Evolutionary conservation across 2,888 invertebrate genomes (phyloP).

Genomic region (Melanophora roralis): DNA sequence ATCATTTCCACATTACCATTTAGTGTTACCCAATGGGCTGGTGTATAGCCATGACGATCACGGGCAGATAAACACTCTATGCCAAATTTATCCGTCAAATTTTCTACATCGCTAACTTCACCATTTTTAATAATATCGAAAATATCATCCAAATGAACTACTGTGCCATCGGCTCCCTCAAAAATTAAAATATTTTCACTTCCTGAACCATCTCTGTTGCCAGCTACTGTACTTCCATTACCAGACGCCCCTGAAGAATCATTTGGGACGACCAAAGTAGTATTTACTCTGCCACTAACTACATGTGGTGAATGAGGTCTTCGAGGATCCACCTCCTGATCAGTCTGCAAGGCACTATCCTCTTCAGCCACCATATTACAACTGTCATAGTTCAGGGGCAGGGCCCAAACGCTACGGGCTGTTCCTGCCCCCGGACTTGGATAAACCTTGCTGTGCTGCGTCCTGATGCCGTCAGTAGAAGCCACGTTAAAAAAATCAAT

Average conservation of each 20-base stretch:
- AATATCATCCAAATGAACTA: constrained; percentile 81
- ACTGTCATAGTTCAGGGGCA: constrained; percentile 85
- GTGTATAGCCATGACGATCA: constrained; percentile 95
- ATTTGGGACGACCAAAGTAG: constrained; percentile 60
- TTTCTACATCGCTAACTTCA: constrained; percentile 89
- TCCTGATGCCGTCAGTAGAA: constrained; percentile 75
- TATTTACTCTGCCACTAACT: constrained; percentile 66
- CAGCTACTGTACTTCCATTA: constrained; percentile 14
- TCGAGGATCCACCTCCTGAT: constrained; percentile 74
- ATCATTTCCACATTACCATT: constrained; percentile 94
- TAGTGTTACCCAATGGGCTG: constrained; percentile 90
- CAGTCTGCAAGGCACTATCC: constrained; percentile 78
- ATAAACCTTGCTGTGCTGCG: constrained; percentile 81
- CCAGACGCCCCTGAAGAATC: constrained; percentile 26
- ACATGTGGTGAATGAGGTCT: constrained; percentile 71
- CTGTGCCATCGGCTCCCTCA: constrained; percentile 72
- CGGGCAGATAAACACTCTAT: constrained; percentile 86
- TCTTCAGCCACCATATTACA: constrained; percentile 87
- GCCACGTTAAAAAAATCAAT: constrained; percentile 76
- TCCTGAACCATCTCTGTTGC: constrained; percentile 52
- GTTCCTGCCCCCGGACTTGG: constrained; percentile 87
- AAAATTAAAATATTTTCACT: constrained; percentile 73
- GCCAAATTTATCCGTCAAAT: constrained; percentile 88
- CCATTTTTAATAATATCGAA: constrained; percentile 92
- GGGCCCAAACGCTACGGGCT: constrained; percentile 92